Percentiles rank a stretch among this genome's conserved stretches.
phyloP scores from a whole-genome alignment of 2,113 vertebrate species.

The Origma solitaria region DNA sequence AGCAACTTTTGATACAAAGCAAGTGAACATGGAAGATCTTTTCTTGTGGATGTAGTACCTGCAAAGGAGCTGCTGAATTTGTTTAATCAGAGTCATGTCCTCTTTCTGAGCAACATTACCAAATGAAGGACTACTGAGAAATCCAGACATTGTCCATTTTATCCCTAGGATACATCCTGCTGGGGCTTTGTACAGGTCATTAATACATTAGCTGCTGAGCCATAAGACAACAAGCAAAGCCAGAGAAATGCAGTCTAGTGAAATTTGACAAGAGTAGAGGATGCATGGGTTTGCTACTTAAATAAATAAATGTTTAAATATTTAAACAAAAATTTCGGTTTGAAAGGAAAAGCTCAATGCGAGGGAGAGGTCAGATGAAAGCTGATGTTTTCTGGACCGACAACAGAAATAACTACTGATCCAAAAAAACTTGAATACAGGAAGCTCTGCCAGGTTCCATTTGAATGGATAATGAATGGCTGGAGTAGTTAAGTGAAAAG shows the following conservation, averaged over 20 bases:
- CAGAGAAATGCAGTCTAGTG: background rate
- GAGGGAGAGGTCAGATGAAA: constrained; percentile 9
- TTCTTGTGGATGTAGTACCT: background rate
- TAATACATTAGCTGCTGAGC: background rate
- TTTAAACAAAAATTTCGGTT: background rate
- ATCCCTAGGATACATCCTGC: background rate
- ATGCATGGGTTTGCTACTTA: background rate
- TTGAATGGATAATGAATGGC: background rate
- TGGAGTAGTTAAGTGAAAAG: constrained; percentile 34
- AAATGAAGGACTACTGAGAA: background rate
- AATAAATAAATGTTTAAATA: constrained; percentile 20
- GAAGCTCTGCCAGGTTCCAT: constrained; percentile 7
- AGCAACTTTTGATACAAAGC: background rate
- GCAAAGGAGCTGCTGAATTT: background rate
- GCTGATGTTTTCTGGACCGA: constrained; percentile 15
- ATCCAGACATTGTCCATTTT: background rate
- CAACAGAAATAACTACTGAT: background rate
- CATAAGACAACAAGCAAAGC: background rate
- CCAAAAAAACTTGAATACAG: background rate
- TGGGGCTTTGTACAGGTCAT: background rate
- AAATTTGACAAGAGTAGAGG: background rate
- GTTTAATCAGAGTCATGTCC: background rate
- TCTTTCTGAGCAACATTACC: background rate
- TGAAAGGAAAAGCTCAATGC: background rate
- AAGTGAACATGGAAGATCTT: background rate